Percentiles rank a stretch among this genome's conserved stretches.
phyloP scores from a whole-genome alignment of 2,888 invertebrate genomes.

The Hanleya hanleyi region DNA sequence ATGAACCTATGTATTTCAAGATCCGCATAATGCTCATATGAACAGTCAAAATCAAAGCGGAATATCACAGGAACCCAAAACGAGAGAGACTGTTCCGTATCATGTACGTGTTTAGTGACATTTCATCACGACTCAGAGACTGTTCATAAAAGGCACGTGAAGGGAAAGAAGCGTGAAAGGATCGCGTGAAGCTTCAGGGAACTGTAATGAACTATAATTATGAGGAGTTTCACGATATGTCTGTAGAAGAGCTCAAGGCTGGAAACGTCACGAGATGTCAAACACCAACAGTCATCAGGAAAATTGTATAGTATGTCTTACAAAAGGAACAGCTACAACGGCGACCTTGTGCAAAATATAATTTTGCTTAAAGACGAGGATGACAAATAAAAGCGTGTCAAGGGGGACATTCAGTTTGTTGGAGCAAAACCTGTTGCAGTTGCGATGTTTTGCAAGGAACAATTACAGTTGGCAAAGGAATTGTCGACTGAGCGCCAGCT shows the following conservation, averaged over 20 bases:
- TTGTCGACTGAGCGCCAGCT: not conserved
- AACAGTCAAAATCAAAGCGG: no score
- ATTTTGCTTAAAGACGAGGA: conserved; percentile 3
- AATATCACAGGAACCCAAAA: not conserved
- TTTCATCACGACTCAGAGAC: not conserved
- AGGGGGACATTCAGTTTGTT: not conserved
- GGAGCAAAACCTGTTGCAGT: conserved; percentile 1
- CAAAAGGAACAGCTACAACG: not conserved
- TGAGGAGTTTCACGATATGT: not conserved
- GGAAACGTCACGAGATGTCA: conserved; percentile 1
- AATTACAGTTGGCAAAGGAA: not conserved
- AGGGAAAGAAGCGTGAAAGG: not conserved
- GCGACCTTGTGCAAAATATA: not conserved
- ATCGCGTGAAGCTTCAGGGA: not conserved
- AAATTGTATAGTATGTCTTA: not conserved
- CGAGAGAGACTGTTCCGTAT: not conserved
- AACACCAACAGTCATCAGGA: not conserved
- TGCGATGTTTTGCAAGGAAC: not conserved
- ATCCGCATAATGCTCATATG: no score
- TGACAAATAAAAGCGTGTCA: not conserved
- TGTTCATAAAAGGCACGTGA: not conserved
- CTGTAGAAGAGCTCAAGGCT: conserved; percentile 1
- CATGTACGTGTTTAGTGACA: not conserved
- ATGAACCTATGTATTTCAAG: no score
- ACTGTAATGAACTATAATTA: not conserved